Conservation (phyloP, 92 coral and sea anemone species). For the Porites lobata region DNA sequence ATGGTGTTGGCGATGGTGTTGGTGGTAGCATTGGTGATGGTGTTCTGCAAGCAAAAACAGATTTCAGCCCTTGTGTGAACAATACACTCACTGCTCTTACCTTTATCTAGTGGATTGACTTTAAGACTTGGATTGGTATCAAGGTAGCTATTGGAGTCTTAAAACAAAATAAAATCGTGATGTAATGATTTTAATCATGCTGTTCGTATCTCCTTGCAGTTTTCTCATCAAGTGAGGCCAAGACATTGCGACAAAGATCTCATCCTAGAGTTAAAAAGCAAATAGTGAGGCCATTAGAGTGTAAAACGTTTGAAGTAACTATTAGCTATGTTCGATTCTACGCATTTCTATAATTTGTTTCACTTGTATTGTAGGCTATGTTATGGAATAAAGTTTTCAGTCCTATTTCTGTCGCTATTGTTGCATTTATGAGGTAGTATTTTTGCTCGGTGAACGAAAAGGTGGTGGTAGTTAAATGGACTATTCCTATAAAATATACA, state of each 20-base stretch:
- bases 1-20: too few species aligned
- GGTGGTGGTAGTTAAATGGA: neutral
- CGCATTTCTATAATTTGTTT: neutral
- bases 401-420: neutral
- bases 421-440: neutral
- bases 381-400: neutral
- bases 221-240: conserved; percentile 50
- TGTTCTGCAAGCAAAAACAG: too few species aligned
- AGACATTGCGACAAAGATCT: neutral
- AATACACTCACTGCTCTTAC: too few species aligned
- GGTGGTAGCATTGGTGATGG: too few species aligned
- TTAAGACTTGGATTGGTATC: too few species aligned
- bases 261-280: neutral
- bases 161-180: too few species aligned
- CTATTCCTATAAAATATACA: too few species aligned
- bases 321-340: neutral
- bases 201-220: neutral
- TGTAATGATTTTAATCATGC: too few species aligned
- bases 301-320: neutral
- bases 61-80: too few species aligned
- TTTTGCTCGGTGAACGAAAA: too few species aligned
- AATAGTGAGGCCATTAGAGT: neutral
- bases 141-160: too few species aligned
- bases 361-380: neutral
- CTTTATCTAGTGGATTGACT: too few species aligned